Evolutionary conservation across 2,797 vertebrate species (phyloP), one percentile per base, ranked within the genome.

Genomic region (Diceros bicornis): DNA sequence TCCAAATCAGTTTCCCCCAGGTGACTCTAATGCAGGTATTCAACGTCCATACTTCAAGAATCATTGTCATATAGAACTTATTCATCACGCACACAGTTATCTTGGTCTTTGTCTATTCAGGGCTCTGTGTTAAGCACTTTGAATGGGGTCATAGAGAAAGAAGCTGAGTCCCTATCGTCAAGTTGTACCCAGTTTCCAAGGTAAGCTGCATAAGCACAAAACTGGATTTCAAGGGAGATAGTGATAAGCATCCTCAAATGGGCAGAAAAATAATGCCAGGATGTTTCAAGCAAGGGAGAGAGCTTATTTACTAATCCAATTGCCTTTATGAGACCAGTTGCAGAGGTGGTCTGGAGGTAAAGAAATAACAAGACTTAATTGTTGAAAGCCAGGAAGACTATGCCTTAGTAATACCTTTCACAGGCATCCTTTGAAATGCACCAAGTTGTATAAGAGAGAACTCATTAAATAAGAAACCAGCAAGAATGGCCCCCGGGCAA

Each of bases 391-490:
- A 25, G 79, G 59, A 77, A 96, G 21, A 82, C 62, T 68, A 37
- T 74, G 9, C 25, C 86, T 93, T 59, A 75, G 52, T 37, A 34
- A 32, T 27, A 41, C 37, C 47, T 55, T 93, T 87, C 32, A 85
- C 27, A 86, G 52, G 23, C 79, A 78, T 79, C 94, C 71, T 96
- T 94, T 69, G 55, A 74, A 96, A 96, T 79, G 18, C 64, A 74
- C 37, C 18, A 59, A 90, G 13, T 62, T 91, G 21, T 83, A 2
- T 69, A 83, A 87, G 55, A 91, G 41, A 87, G 41, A 96, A 69
- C 61, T 85, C 68, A 78, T 82, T 86, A 75, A 84, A 75, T 47
- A 72, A 96, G 41, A 85, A 96, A 93, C 50, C 50, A 90, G 85
- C 41, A 89, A 89, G 86, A 88, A 84, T 12, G 20, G 0, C 32